Evolutionary conservation across 2,797 vertebrate species (phyloP).

Genomic region (Salarias fasciatus): DNA sequence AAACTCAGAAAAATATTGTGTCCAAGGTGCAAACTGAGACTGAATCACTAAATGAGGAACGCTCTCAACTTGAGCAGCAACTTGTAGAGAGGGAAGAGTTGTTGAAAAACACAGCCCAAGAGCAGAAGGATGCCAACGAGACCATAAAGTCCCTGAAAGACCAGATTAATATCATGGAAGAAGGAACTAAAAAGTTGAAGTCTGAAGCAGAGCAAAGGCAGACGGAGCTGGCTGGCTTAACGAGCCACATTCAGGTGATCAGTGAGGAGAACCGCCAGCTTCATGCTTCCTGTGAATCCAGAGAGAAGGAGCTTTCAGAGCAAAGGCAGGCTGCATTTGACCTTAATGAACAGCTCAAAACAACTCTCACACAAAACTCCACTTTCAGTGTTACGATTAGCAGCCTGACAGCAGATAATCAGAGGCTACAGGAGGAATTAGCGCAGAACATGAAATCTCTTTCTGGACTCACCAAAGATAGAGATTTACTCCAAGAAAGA

Average conservation of each 20-base stretch:
- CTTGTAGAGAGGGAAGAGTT: conserved; percentile 69
- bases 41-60: conserved; percentile 68
- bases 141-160: conserved; percentile 62
- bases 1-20: conserved; percentile 48
- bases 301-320: conserved; percentile 72
- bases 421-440: conserved; percentile 77
- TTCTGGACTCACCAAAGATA: conserved; percentile 68
- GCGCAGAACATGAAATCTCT: conserved; percentile 61
- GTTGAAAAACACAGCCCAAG: conserved; percentile 60
- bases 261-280: conserved; percentile 66
- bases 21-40: conserved; percentile 68
- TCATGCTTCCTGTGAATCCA: conserved; percentile 67
- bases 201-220: conserved; percentile 55
- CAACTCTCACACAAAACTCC: conserved; percentile 55
- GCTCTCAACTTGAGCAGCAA: conserved; percentile 54
- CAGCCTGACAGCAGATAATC: conserved; percentile 75
- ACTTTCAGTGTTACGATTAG: conserved; percentile 69
- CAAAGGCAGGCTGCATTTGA: conserved; percentile 67
- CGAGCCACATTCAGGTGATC: conserved; percentile 43
- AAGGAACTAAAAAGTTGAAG: conserved; percentile 71
- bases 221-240: conserved; percentile 50
- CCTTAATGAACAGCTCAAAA: conserved; percentile 66
- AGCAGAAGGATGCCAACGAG: conserved; percentile 67
- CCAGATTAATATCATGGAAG: conserved; percentile 60
- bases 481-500: conserved; percentile 70